Conservation (phyloP, 2,113 vertebrate genomes). For the Psilopogon haemacephalus region DNA sequence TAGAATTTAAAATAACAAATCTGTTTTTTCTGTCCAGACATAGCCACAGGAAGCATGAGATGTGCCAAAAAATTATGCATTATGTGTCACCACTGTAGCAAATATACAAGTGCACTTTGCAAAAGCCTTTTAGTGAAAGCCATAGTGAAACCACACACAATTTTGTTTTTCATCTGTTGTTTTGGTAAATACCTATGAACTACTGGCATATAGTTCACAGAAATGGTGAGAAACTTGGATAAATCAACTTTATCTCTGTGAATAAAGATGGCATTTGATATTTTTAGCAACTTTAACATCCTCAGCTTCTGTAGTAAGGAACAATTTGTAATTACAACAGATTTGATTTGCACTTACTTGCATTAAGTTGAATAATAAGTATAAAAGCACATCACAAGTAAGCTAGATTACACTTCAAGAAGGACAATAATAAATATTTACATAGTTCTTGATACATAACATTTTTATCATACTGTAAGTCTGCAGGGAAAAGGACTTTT, state of each 20-base stretch:
- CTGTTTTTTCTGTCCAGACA: constrained; percentile 41
- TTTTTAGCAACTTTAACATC: neutral
- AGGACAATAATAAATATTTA: neutral
- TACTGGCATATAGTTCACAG: neutral
- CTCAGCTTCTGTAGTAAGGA: neutral
- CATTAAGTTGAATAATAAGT: neutral
- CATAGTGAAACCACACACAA: neutral
- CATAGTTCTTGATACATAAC: neutral
- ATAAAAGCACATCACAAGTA: neutral
- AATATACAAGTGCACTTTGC: neutral
- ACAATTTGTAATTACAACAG: neutral
- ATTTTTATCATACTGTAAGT: neutral
- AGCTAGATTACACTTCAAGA: neutral
- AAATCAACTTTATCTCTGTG: neutral
- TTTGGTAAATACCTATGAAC: neutral
- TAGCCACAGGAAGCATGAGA: constrained; percentile 20
- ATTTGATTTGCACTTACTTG: neutral
- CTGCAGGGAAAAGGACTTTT: neutral
- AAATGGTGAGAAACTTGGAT: neutral
- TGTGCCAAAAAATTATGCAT: neutral
- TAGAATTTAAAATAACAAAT: constrained; percentile 4
- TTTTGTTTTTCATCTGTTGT: neutral
- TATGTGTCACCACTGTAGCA: neutral
- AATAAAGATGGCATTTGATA: neutral
- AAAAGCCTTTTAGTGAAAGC: neutral